phyloP scores from a whole-genome alignment of 2,113 vertebrate species.

The Apteryx owenii region DNA sequence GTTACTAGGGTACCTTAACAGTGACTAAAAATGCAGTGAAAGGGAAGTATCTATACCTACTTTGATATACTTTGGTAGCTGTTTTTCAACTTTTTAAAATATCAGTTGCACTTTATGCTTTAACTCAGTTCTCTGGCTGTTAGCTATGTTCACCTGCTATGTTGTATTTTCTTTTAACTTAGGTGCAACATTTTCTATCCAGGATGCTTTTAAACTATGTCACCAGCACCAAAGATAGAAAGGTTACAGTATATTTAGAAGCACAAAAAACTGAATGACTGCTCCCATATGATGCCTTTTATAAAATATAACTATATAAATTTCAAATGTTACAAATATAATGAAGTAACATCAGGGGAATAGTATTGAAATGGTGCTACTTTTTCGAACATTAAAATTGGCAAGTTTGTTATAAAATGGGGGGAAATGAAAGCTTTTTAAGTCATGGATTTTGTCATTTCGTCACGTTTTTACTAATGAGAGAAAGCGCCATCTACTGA shows the following conservation, averaged over 20 bases:
- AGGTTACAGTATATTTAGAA: background rate
- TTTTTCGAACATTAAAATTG: fast-evolving
- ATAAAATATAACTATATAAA: background rate
- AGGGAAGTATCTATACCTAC: background rate
- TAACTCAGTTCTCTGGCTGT: background rate
- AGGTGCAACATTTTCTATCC: background rate
- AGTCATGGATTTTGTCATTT: background rate
- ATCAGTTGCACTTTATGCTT: background rate
- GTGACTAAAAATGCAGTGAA: background rate
- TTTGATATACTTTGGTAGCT: background rate
- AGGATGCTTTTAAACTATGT: background rate
- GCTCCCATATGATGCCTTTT: background rate
- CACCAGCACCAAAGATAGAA: background rate
- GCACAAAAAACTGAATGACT: fast-evolving
- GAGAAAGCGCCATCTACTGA: background rate
- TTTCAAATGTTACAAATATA: background rate
- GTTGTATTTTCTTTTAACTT: background rate
- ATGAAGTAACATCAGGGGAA: fast-evolving
- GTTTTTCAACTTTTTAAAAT: background rate
- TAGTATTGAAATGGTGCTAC: fast-evolving
- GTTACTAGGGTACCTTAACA: background rate
- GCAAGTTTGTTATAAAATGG: background rate
- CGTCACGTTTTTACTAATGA: background rate
- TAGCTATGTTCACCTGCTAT: background rate
- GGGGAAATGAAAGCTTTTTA: background rate